These are phyloP conservation scores for Tympanoctomys barrerae DNA, from an alignment of 2,797 vertebrate genomes.

Conservation along the genomic window DNA sequence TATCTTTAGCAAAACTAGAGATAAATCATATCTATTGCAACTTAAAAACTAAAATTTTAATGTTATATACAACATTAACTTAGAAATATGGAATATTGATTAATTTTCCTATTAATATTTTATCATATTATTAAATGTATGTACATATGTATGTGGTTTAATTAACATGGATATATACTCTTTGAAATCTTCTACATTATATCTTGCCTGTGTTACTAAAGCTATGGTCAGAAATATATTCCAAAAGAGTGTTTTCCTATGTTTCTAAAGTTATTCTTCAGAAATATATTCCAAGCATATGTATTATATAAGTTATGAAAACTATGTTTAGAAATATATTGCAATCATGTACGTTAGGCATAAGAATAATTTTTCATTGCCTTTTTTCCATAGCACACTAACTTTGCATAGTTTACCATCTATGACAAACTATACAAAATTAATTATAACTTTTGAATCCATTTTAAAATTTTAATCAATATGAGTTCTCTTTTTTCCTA, in stretches of 20 bases:
- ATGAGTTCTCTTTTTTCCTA: not conserved
- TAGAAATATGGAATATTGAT: not conserved
- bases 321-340: not conserved
- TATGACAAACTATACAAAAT: not conserved
- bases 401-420: not conserved
- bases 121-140: not conserved
- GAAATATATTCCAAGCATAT: no score
- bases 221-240: no score
- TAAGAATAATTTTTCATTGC: not conserved
- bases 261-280: no score
- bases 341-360: not conserved
- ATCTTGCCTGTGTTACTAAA: not conserved
- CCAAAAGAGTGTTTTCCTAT: no score
- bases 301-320: not conserved
- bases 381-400: not conserved
- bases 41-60: not conserved
- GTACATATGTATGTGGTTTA: not conserved
- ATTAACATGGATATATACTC: not conserved
- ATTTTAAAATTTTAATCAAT: not conserved
- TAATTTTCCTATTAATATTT: not conserved
- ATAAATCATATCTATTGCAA: not conserved
- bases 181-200: not conserved
- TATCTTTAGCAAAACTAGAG: not conserved
- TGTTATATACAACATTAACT: not conserved
- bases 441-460: not conserved